phyloP scores from a whole-genome alignment of 2,797 vertebrate genomes.

The Astyanax mexicanus region DNA sequence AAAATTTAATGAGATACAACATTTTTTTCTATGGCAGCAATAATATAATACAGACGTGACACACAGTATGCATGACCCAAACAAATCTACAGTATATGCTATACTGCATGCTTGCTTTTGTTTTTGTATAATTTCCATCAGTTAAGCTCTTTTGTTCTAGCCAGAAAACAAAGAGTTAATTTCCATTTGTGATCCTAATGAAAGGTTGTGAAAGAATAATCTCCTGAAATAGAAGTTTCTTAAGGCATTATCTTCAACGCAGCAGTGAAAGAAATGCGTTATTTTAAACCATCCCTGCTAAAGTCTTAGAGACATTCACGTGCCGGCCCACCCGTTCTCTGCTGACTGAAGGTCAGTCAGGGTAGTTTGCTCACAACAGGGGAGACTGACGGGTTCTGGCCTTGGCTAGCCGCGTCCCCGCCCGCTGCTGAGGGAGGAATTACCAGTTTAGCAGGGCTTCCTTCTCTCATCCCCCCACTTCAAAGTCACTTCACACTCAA shows the following conservation, averaged over 20 bases:
- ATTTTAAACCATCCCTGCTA: conserved; percentile 30
- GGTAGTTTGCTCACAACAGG: conserved; percentile 44
- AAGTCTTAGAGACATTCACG: conserved; percentile 10
- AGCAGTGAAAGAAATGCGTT: conserved; percentile 1
- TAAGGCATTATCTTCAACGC: background rate
- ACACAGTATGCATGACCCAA: too few relatives aligned
- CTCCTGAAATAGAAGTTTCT: background rate
- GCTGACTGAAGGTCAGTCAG: conserved; percentile 42
- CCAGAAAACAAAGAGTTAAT: conserved; percentile 32
- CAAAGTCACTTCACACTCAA: conserved; percentile 57
- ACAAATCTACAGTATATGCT: too few relatives aligned
- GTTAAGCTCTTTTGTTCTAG: conserved; percentile 31
- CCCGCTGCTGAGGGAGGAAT: conserved; percentile 46
- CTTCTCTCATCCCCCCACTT: conserved; percentile 51
- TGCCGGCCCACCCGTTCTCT: conserved; percentile 28
- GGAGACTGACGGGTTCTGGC: conserved; percentile 40
- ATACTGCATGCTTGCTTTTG: too few relatives aligned
- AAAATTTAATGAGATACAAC: too few relatives aligned
- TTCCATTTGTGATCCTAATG: conserved; percentile 13
- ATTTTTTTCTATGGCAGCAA: too few relatives aligned
- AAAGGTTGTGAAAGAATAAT: background rate
- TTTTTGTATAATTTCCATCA: conserved; percentile 16
- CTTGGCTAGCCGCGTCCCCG: conserved; percentile 26
- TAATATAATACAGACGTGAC: too few relatives aligned
- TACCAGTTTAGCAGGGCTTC: conserved; percentile 51